Conservation (phyloP, 2,888 invertebrate genomes). For the Pecten maximus region DNA sequence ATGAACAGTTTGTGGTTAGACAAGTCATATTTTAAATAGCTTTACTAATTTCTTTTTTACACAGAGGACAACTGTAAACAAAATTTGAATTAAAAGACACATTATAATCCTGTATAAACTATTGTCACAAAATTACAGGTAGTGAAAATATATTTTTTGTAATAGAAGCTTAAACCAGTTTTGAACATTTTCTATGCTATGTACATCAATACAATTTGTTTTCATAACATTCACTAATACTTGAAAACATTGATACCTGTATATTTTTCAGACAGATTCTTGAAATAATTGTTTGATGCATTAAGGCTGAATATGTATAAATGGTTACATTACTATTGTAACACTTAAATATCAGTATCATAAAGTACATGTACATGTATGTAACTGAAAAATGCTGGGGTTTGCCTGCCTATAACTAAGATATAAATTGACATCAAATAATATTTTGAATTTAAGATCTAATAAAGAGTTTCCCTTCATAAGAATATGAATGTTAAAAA, state of each 20-base stretch:
- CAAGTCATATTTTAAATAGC: neutral
- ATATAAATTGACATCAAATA: no score
- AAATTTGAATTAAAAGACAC: neutral
- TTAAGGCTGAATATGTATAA: no score
- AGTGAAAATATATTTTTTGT: neutral
- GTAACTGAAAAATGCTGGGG: no score
- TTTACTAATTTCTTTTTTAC: neutral
- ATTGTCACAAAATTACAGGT: neutral
- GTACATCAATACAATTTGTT: neutral
- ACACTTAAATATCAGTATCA: no score
- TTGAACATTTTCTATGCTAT: neutral
- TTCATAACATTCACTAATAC: neutral
- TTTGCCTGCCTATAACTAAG: no score
- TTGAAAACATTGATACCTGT: neutral
- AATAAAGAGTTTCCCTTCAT: no score
- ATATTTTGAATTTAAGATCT: no score
- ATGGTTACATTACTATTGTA: no score
- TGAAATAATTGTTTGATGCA: no score
- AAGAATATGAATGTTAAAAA: no score
- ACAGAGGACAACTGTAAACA: neutral
- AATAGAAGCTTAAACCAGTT: neutral
- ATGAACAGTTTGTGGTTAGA: neutral
- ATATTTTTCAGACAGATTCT: conserved; percentile 6
- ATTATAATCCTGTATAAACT: neutral
- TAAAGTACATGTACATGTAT: no score